Base-by-base conservation (phyloP, 2,888 invertebrate genomes). In the Pantelozetes paolii region DNA sequence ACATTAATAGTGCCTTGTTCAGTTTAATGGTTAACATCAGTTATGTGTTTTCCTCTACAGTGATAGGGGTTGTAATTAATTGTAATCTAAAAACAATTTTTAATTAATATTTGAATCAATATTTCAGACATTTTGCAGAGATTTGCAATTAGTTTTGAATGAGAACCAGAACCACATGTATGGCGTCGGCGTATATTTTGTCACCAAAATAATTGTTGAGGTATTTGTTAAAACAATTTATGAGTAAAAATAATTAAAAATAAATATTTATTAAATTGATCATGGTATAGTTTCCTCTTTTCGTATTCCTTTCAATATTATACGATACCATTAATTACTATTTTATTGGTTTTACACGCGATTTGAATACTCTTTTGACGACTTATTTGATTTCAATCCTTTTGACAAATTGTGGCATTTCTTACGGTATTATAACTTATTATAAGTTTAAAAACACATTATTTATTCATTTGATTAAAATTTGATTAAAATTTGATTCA, bases 81-180 rank as follows among this genome's bases (percentile, higher is more conserved):
- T 77, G 84, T 84, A 77, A 81, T 82, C 80, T 32, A 15, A 30
- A 67, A n/a, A 9, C 20, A n/a, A 48, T 20, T 54, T 15, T 18
- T 23, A 28, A 54, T 74, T 70, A 13, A 59, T 64, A 67, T 13
- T 2, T 11, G 20, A 30, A 3, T 18, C 8, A 42, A 8, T 2
- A 18, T n/a, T 18, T 50, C 81, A 94, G 93, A 92, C 93, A 57
- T 94, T 96, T 82, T 92, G 92, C 78, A 86, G 89, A 0, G 95
- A 96, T 81, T 84, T 94, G 42, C 93, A 94, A 0, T 89, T 95
- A 76, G 94, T 95, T 82, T 85, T 93, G 77, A 85, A 94, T 18
- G 95, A 96, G 81, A 89, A 94, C 79, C 88, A 89, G 76, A 92
- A 91, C 80, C 92, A 93, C 50, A 90, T 96, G 87, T 96, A 97